Conservation (phyloP, 2,888 invertebrate species). For the Folsomia candida region DNA sequence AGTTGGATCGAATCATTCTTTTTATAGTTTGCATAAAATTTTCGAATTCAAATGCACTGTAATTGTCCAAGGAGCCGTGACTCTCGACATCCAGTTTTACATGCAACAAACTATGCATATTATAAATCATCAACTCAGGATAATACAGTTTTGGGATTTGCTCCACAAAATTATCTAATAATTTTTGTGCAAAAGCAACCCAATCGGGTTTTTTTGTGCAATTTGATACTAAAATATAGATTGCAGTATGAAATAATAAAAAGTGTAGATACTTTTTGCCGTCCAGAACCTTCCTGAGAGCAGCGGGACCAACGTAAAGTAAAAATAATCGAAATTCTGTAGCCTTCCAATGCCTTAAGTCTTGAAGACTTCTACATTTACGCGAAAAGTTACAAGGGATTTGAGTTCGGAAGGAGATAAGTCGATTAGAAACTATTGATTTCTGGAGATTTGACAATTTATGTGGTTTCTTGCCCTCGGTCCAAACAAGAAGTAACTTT, state of each 20-base stretch:
- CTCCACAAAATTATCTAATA: neutral
- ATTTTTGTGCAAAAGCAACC: neutral
- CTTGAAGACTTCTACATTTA: slow-evolving; percentile 10
- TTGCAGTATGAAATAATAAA: neutral
- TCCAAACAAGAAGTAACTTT: slow-evolving; percentile 19
- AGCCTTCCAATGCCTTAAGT: slow-evolving; percentile 22
- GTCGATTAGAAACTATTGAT: neutral
- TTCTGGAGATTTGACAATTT: neutral
- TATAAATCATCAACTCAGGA: neutral
- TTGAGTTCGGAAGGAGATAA: neutral
- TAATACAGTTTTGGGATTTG: neutral
- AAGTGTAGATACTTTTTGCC: neutral
- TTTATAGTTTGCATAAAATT: slow-evolving; percentile 4
- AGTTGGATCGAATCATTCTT: neutral
- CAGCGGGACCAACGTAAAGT: slow-evolving; percentile 18
- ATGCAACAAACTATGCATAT: neutral
- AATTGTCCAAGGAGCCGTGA: neutral
- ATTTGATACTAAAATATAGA: neutral
- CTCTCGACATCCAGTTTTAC: neutral
- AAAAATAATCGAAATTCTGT: slow-evolving; percentile 29
- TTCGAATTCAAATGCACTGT: slow-evolving; percentile 3
- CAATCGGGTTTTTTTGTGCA: neutral
- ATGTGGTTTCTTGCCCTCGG: neutral
- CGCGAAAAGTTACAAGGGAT: slow-evolving; percentile 20
- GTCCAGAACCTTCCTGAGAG: neutral